Evolutionary conservation across 1,140 invertebrate species (phyloP), one percentile per base, ranked within the genome.

Genomic region (Triops longicaudatus): DNA sequence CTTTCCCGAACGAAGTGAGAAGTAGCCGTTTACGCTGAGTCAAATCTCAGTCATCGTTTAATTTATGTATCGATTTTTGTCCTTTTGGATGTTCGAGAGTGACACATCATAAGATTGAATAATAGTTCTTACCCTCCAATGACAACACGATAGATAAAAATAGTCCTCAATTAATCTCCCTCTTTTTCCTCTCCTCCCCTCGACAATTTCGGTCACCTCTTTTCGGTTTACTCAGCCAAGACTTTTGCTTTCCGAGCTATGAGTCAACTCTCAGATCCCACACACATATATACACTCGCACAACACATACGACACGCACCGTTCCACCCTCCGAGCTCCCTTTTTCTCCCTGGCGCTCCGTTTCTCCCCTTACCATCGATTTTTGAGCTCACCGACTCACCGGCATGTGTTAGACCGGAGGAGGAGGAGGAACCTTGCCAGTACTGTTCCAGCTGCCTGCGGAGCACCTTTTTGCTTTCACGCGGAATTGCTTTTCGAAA

Each of bases 71-170:
- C 31, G 31, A 37, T 37, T 37, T 37, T 37, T 37, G 31, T 37
- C 31, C 31, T 37, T 7, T 37, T 7, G 31, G 31, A 37, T 22
- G 50, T 1, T 63, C 22, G 17, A 14, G 50, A 63, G 50, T 63
- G 50, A 63, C 50, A 63, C 50, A 63, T 63, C 50, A 63, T 63
- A 63, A 63, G 50, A 63, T 63, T 63, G 50, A 63, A 63, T 63
- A 63, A 63, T 63, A 63, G 50, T 63, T 63, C 50, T 22, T n/a
- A 63, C 50, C 50, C 31, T 37, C 50, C 50, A 63, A 63, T 63
- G 50, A 22, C 50, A 63, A 63, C 50, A 63, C 50, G 50, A 63
- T 63, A 63, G 50, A 63, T 63, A 63, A 63, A 63, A 10, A 63
- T 63, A 63, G 50, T 22, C 50, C 44, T 14, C 50, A 63, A 63